A percentile compares a stretch with the other conserved stretches of the same genome.
phyloP scores from a whole-genome alignment of 2,888 invertebrate species.

The Masnerella sp. region DNA sequence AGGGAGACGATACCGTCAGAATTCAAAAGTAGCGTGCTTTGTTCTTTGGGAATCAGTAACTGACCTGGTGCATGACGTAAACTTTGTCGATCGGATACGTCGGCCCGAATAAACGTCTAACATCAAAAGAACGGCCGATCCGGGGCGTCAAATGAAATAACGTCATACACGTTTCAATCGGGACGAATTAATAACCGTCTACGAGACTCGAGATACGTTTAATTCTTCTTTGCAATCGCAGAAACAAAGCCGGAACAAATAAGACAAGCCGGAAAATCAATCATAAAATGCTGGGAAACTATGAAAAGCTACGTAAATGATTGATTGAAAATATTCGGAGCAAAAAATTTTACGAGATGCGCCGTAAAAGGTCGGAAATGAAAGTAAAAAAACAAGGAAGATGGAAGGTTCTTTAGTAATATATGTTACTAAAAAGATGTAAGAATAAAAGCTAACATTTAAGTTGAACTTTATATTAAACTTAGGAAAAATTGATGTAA shows the following conservation, averaged over 20 bases:
- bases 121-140: neutral
- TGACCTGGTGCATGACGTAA: slow-evolving; percentile 22
- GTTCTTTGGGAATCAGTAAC: slow-evolving; percentile 42
- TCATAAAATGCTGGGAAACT: no score
- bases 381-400: no score
- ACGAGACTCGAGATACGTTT: slow-evolving; percentile 1
- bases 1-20: slow-evolving; percentile 15
- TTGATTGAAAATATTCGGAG: slow-evolving; percentile 16
- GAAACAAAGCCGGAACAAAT: slow-evolving; percentile 23
- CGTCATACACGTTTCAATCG: neutral
- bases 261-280: slow-evolving; percentile 6
- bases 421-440: no score
- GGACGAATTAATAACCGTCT: slow-evolving; percentile 14
- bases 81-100: slow-evolving; percentile 27
- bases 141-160: slow-evolving; percentile 7
- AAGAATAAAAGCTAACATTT: no score
- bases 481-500: no score
- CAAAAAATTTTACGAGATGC: neutral
- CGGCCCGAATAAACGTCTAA: slow-evolving; percentile 3
- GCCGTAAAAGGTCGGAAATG: neutral
- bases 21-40: slow-evolving; percentile 35
- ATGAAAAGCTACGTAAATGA: slow-evolving; percentile 25
- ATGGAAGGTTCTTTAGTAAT: no score
- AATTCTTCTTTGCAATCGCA: slow-evolving; percentile 1
- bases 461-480: no score